Conservation (phyloP, 1,140 invertebrate genomes). For the Pogonomyrmex barbatus region DNA sequence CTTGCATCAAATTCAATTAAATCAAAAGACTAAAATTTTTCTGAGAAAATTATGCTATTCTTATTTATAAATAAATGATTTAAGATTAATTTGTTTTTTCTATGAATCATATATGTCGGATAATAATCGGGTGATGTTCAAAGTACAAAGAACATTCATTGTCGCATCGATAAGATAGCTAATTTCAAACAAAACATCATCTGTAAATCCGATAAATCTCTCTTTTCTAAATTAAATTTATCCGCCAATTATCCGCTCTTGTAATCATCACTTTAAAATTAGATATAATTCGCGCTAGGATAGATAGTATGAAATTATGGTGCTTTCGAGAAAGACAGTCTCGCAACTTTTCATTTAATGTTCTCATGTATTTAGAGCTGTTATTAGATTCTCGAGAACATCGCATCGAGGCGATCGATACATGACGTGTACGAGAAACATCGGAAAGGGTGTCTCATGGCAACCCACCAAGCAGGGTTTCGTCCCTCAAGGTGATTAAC, state of each 20-base stretch:
- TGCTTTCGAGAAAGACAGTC: no score
- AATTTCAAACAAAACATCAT: not conserved
- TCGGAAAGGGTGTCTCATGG: slow-evolving; percentile 59
- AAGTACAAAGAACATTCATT: not conserved
- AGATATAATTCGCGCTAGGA: not conserved
- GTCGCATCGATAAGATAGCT: not conserved
- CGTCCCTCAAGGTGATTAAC: slow-evolving; percentile 39
- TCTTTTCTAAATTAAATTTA: not conserved
- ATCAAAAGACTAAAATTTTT: no score
- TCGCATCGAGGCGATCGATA: slow-evolving; percentile 35
- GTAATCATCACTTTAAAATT: slow-evolving; percentile 10
- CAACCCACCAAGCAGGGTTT: slow-evolving; percentile 53
- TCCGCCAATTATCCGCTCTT: not conserved
- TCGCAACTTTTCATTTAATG: not conserved
- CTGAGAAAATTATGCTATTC: no score
- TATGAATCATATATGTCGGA: no score
- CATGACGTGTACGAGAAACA: slow-evolving; percentile 30
- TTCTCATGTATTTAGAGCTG: not conserved
- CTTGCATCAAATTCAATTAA: no score
- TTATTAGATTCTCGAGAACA: not conserved
- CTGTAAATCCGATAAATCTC: not conserved
- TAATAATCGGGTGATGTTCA: not conserved
- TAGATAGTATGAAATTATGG: not conserved
- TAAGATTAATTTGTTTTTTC: no score
- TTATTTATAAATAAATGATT: no score